These are phyloP conservation scores for Laspeyria flexula DNA, from an alignment of 2,888 invertebrate species.

Conservation along the genomic window DNA sequence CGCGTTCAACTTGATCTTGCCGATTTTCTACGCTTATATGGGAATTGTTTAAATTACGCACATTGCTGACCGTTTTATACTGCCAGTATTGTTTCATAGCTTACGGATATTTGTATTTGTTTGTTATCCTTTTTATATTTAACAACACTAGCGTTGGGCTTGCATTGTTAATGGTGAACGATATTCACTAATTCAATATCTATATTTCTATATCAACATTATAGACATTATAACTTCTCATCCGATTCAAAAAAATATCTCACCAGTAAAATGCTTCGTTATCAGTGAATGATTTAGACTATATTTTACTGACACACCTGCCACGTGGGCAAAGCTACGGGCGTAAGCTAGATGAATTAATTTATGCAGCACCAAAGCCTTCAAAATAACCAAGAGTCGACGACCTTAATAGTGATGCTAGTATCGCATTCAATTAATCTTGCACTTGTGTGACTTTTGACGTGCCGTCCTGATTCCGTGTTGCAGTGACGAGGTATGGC, in stretches of 20 bases:
- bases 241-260: no score
- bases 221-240: no score
- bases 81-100: conserved; percentile 42
- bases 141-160: no score
- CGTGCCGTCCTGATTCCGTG: conserved; percentile 73
- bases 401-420: conserved; percentile 65
- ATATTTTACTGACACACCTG: no score
- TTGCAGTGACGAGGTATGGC: conserved; percentile 74
- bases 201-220: no score
- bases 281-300: no score
- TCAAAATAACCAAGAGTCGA: conserved; percentile 43
- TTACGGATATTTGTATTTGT: conserved; percentile 48
- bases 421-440: conserved; percentile 78
- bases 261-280: no score
- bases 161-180: no score
- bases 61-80: conserved; percentile 51
- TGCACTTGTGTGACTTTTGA: conserved; percentile 73
- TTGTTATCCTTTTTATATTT: background rate
- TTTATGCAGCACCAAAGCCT: conserved; percentile 9
- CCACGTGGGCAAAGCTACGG: no score
- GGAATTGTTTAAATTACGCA: conserved; percentile 60
- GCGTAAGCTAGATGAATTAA: background rate
- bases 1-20: conserved; percentile 71
- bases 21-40: conserved; percentile 71
- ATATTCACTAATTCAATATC: no score